Evolutionary conservation across 2,797 vertebrate species (phyloP).

Genomic region (Poecilia gillii): DNA sequence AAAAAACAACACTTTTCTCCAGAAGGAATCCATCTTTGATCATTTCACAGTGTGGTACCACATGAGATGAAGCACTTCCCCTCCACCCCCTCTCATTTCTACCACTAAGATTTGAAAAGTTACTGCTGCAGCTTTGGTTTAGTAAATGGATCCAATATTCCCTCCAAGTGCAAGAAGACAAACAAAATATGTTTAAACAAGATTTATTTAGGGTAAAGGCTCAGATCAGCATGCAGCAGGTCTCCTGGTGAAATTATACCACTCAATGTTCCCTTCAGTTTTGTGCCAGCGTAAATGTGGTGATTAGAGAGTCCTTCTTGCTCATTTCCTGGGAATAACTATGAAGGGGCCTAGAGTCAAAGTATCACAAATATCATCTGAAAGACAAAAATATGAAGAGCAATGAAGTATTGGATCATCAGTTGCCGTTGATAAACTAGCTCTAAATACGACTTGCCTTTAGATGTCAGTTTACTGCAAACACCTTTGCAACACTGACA

Average conservation of each 20-base stretch:
- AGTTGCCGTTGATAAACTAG: neutral
- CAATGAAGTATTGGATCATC: neutral
- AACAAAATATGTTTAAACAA: neutral
- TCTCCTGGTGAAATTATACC: neutral
- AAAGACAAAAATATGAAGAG: slow-evolving; percentile 16
- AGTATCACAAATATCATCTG: slow-evolving; percentile 26
- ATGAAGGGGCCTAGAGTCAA: slow-evolving; percentile 45
- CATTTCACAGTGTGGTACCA: too few relatives aligned
- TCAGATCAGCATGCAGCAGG: neutral
- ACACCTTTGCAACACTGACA: slow-evolving; percentile 56
- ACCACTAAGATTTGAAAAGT: neutral
- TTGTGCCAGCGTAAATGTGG: neutral
- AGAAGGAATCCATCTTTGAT: neutral
- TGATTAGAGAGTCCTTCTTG: neutral
- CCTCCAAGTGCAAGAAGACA: neutral
- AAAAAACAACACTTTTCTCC: neutral
- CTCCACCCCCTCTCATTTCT: too few relatives aligned
- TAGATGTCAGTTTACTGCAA: slow-evolving; percentile 7
- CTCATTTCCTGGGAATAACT: slow-evolving; percentile 29
- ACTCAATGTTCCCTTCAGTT: too few relatives aligned
- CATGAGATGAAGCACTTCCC: too few relatives aligned
- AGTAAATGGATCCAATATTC: neutral
- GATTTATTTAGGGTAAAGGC: neutral
- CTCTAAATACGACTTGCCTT: neutral
- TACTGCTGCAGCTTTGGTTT: neutral